phyloP scores from a whole-genome alignment of 2,113 vertebrate species.

The Coptodon bakossiorum region DNA sequence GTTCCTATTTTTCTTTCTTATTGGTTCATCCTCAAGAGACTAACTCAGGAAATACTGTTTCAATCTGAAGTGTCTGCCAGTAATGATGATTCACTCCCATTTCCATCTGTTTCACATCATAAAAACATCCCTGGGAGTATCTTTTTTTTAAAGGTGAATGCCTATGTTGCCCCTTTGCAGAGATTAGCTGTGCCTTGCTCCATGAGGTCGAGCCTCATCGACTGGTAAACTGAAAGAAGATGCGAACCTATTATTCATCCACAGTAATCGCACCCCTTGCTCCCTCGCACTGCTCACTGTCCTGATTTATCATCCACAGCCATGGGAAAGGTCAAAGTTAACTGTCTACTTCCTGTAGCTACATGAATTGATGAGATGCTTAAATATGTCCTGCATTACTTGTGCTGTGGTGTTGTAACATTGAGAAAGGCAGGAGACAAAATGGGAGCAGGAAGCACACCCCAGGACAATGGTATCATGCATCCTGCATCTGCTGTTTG shows the following conservation, averaged over 20 bases:
- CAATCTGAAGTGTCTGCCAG: background rate
- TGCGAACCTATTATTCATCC: conserved; percentile 22
- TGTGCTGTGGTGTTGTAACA: background rate
- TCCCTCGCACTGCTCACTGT: background rate
- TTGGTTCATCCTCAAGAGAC: background rate
- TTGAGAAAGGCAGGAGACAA: background rate
- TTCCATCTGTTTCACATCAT: conserved; percentile 25
- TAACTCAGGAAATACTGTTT: background rate
- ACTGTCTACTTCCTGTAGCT: background rate
- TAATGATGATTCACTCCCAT: background rate
- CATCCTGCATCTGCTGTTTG: conserved; percentile 4
- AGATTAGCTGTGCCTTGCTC: conserved; percentile 17
- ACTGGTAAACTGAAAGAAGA: background rate
- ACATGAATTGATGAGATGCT: background rate
- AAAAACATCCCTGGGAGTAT: background rate
- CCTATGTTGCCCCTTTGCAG: background rate
- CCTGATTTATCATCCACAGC: background rate
- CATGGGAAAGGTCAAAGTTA: conserved; percentile 33
- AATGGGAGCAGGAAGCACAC: conserved; percentile 6
- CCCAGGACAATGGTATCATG: conserved; percentile 10
- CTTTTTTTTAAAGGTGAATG: background rate
- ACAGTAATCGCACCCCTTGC: background rate
- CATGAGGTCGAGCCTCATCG: background rate
- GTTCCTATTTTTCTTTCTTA: background rate
- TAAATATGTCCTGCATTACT: background rate